Evolutionary conservation across 2,797 vertebrate species (phyloP), one percentile per base, ranked within the genome.

Genomic region (Ciconia nigra): DNA sequence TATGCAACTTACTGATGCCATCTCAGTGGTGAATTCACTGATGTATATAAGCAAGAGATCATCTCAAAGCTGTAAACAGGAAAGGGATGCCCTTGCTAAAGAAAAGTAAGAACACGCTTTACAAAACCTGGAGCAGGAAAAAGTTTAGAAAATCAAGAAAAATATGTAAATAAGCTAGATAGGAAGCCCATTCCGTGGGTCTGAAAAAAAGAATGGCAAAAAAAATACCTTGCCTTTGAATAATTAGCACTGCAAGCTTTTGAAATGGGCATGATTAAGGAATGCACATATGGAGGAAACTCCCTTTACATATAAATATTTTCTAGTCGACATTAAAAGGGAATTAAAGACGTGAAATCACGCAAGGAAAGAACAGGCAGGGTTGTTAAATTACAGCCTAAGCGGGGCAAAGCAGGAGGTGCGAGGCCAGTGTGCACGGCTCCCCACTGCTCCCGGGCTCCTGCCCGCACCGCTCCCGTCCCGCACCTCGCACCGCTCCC

Each of bases 1-100:
- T 97, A 96, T 57, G 88, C 84, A 90, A 83, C 59, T 78, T 39
- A 87, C 42, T 20, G 78, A 83, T 95, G 55, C 86, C 83, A 78
- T 71, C 88, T 76, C 15, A 25, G 79, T 15, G 79, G 51, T 29
- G 44, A 88, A 84, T 62, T 77, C 72, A 55, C 57, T 37, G 44
- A 57, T n/a, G 54, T 81, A 28, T 52, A 62, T n/a, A 81, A 61
- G 78, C 67, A 66, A 66, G 58, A 72, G 42, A 62, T 51, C 71
- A 58, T 13, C 49, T 59, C 39, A 52, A 41, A 87, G 66, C 76
- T 66, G 58, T 82, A 81, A 94, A 92, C 73, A 87, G 72, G 76
- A 92, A 80, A 87, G 66, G 79, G 42, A n/a, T 54, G 63, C 37
- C 44, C 59, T 57, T 42, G 44, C 62, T 78, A 90, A 67, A 73